Base-by-base conservation (phyloP, 2,797 vertebrate species). In the Petrocephalus sullivani region DNA sequence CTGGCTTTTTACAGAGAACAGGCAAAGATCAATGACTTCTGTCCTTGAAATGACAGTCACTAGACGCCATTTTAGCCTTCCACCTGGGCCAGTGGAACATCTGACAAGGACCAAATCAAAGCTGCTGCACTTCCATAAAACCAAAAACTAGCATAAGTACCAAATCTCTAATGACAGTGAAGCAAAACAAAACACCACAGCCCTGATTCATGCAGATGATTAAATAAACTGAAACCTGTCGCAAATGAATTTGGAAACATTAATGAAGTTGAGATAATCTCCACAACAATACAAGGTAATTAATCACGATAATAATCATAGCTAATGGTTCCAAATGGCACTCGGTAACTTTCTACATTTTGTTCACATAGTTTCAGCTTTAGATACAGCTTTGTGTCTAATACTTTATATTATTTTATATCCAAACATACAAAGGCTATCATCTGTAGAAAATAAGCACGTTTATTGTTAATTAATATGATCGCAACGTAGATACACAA, bases 21-120 rank as follows among this genome's bases (percentile, higher is more conserved):
- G 33, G 51, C 75, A 58, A 49, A 82, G 54, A 89, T 85, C 78
- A 58, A 85, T 89, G 86, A 56, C 16, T 21, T 6, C 28, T 82
- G 86, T 83, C 89, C 78, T 83, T 89, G 67, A 87, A 51, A 56
- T 41, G 71, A 46, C 78, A 28, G 21, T n/a, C 28, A 61, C n/a
- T 78, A 41, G 64, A 51, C 4, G 21, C 33, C 19, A 14, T 81
- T 86, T 61, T 87, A 41, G n/a, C 67, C 54, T 82, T 89, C 67
- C 14, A 71, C 61, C 33, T 75, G 51, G 21, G 9, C 33, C 82
- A 49, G 37, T 67, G 60, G 87, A 85, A 61, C 78, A 3, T 54
- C 60, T 54, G 41, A 88, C 46, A 56, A 16, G 10, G 56, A 75
- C 33, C 51, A 7, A 85, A 88, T 60, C 49, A 84, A 58, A 49